Conservation (phyloP, 2,113 vertebrate species). For the Sorex araneus region DNA sequence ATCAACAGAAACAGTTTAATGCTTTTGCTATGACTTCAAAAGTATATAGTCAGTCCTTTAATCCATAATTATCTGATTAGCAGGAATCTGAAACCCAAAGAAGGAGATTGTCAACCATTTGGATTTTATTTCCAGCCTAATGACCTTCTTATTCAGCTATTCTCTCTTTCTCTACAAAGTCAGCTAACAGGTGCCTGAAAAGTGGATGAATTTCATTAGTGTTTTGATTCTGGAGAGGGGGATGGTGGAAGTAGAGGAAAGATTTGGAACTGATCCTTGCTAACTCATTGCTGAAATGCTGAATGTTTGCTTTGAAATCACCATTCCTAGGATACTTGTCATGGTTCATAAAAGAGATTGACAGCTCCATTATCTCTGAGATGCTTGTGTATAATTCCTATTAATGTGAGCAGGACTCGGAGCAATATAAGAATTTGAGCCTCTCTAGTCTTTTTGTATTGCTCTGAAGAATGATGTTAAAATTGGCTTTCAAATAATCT, state of each 20-base stretch:
- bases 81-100: conserved; percentile 77
- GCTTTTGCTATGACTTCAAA: conserved; percentile 72
- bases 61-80: conserved; percentile 72
- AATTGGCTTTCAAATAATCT: conserved; percentile 52
- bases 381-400: conserved; percentile 68
- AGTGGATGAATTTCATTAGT: neutral
- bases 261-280: conserved; percentile 21
- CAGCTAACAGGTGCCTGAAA: conserved; percentile 21
- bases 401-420: conserved; percentile 15
- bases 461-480: conserved; percentile 43
- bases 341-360: conserved; percentile 69
- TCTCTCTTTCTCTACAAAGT: conserved; percentile 59
- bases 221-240: conserved; percentile 11
- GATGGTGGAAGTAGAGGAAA: neutral
- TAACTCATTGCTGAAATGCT: conserved; percentile 39
- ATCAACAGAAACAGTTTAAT: conserved; percentile 67
- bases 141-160: neutral
- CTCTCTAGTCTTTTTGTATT: neutral
- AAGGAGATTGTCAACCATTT: conserved; percentile 55
- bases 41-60: conserved; percentile 69
- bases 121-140: conserved; percentile 74
- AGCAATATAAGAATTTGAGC: conserved; percentile 3
- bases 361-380: conserved; percentile 62
- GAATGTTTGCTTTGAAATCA: conserved; percentile 69
- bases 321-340: conserved; percentile 60